Evolutionary conservation across 2,797 vertebrate species (phyloP).

Genomic region (Hydrolagus colliei): DNA sequence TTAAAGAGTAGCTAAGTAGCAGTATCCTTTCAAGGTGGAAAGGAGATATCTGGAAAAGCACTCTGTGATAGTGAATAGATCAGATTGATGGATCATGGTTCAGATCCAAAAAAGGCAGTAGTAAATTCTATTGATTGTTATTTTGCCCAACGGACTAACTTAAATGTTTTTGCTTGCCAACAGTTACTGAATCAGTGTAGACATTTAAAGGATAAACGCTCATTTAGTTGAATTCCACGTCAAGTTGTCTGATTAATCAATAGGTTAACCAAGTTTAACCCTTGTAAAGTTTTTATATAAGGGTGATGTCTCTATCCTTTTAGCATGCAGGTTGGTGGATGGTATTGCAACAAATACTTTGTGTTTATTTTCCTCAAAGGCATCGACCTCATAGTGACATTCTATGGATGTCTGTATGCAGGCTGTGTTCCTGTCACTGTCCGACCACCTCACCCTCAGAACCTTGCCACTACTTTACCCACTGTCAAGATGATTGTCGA

Average conservation of each 20-base stretch:
- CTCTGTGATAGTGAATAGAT: background rate
- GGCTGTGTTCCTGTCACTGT: conserved; percentile 88
- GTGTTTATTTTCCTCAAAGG: conserved; percentile 51
- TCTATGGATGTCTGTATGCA: conserved; percentile 90
- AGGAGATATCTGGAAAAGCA: background rate
- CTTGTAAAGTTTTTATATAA: background rate
- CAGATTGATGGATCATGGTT: background rate
- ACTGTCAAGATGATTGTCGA: conserved; percentile 98
- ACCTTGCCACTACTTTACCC: conserved; percentile 85
- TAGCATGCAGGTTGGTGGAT: background rate
- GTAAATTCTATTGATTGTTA: background rate
- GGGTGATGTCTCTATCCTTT: background rate
- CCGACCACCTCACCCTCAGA: conserved; percentile 88
- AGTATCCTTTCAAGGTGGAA: background rate
- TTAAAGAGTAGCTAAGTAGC: background rate
- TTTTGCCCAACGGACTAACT: background rate
- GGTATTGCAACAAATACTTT: background rate
- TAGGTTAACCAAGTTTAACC: background rate
- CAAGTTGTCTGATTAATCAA: background rate
- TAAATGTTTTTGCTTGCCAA: background rate
- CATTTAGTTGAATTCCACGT: background rate
- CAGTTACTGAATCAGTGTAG: background rate
- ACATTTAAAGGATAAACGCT: background rate
- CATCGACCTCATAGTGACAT: conserved; percentile 86
- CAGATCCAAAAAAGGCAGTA: too few relatives aligned